Conservation (phyloP, 2,797 vertebrate genomes). For the Halcyon badia region DNA sequence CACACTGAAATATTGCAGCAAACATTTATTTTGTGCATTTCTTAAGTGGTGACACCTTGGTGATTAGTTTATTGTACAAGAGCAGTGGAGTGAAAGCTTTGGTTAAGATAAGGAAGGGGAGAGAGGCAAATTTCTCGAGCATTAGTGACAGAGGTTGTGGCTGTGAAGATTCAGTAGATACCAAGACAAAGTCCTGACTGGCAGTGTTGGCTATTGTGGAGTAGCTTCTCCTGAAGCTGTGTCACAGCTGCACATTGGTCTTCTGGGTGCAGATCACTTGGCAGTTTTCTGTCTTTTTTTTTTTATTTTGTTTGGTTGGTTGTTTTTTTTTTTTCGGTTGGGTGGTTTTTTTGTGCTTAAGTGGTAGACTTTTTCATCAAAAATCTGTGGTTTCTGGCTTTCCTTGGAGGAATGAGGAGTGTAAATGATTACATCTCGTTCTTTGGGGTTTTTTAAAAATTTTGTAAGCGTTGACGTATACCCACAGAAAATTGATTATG, state of each 20-base stretch:
- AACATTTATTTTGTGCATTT: neutral
- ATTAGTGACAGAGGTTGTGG: neutral
- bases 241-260: fast-evolving
- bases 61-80: neutral
- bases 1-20: neutral
- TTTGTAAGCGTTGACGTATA: neutral
- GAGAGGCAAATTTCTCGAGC: neutral
- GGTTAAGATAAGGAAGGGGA: neutral
- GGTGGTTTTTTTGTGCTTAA: neutral
- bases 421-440: neutral
- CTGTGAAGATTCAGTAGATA: neutral
- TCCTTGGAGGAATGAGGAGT: neutral
- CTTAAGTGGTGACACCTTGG: neutral
- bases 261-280: neutral
- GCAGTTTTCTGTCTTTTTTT: too few relatives aligned
- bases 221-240: neutral
- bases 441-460: neutral
- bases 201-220: neutral
- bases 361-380: neutral
- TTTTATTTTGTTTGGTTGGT: neutral
- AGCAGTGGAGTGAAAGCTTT: neutral
- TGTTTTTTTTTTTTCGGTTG: too few relatives aligned
- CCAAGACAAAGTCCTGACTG: too few relatives aligned
- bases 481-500: neutral
- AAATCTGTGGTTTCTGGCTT: neutral